Evolutionary conservation across 2,888 invertebrate genomes (phyloP), one percentile per base, ranked within the genome.

Genomic region (Noctua comes): DNA sequence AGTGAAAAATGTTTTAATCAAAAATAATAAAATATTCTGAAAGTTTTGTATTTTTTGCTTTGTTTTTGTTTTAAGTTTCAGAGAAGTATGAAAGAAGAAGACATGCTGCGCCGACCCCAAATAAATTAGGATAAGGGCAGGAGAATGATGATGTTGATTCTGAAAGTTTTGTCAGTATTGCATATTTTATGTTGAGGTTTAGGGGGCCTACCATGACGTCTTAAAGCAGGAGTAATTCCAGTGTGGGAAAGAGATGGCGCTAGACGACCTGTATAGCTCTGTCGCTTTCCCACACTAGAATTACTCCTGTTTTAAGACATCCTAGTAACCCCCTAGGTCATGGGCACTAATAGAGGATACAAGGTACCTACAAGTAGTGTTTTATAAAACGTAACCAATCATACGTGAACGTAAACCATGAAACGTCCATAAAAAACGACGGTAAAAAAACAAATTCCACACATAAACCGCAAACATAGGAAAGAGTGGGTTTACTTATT

Each of bases 401-500:
- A 36, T 36, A 36, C 36, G 36, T 36, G 36, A 36, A 36, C 36
- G 36, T 36, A 36, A 36, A 4, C 36, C 18, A 21, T 54, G 6
- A 43, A 51, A n/a, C 4, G 1, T 43, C 16, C 3, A 51, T 51
- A 18, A 31, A 59, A 68, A 2, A 16, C 11, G 6, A 18, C 3
- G 21, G 36, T n/a, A 21, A 8, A 40, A 79, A 72, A 66, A 43
- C 4, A 13, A 43, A 66, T 27, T 27, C 21, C 59, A 51, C 1
- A 24, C 13, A 36, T n/a, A 24, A 10, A 16, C 13, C 48, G 21
- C 36, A 68, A 79, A 66, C 27, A 62, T 8, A 13, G 18, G 36
- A 36, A 24, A 27, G 73, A n/a, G 24, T 65, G 68, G 36, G 66
- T 31, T 66, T 46, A 31, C 7, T 36, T n/a, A 69, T 73, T 54